Percentiles rank a stretch among this genome's conserved stretches.
These are phyloP conservation scores for Hydrophis major DNA, from an alignment of 2,797 vertebrate genomes.

Conservation along the genomic window DNA sequence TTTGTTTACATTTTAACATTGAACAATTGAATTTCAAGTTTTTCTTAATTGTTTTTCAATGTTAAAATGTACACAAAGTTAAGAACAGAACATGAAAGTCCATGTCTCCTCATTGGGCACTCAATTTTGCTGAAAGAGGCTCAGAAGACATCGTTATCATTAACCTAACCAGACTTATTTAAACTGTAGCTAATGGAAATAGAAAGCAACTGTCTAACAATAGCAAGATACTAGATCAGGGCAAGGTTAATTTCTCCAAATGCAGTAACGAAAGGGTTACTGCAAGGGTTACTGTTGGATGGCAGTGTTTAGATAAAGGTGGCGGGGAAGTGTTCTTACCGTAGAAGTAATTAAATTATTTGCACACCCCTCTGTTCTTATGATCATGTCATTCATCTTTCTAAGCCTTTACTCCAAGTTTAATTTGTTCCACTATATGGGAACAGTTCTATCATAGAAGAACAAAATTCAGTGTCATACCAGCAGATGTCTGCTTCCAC, in stretches of 20 bases:
- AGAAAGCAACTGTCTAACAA: slow-evolving; percentile 1
- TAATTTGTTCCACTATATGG: neutral
- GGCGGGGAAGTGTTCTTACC: neutral
- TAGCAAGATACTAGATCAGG: neutral
- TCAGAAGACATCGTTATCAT: neutral
- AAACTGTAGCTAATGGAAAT: slow-evolving; percentile 11
- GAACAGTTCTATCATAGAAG: neutral
- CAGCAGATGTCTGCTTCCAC: neutral
- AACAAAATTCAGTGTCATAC: neutral
- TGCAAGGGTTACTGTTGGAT: neutral
- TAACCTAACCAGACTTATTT: slow-evolving; percentile 1
- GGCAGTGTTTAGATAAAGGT: neutral
- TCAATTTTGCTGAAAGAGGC: slow-evolving; percentile 1
- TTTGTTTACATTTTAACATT: neutral
- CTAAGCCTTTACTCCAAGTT: neutral
- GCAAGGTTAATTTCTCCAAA: neutral
- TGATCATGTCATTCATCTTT: neutral
- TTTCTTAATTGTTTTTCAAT: neutral
- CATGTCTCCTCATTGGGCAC: neutral
- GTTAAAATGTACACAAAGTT: neutral
- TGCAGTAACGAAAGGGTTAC: neutral
- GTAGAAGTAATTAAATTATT: neutral
- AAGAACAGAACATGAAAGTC: neutral
- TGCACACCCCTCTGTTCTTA: neutral
- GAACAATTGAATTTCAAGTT: neutral